Evolutionary conservation across 2,113 vertebrate genomes (phyloP), one percentile per base, ranked within the genome.

Genomic region (Dromaius novaehollandiae): DNA sequence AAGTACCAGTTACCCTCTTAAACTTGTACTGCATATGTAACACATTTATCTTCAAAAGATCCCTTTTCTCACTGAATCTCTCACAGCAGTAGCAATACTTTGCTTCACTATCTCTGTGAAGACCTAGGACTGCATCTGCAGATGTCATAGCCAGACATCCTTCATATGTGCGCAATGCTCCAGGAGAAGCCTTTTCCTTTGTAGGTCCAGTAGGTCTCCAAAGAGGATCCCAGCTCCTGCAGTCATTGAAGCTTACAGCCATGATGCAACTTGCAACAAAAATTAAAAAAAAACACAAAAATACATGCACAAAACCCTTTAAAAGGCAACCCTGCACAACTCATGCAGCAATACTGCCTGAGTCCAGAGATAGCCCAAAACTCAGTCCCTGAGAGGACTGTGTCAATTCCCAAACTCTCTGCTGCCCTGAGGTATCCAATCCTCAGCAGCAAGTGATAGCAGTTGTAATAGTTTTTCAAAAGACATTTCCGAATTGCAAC

Each of bases 131-230:
- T 93, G 25, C 30, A 8, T 21, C 40, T 70, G 81, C 38, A 82
- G 30, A 46, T 28, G 20, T 24, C 65, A 32, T 7, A 61, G 48
- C 51, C 53, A 58, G 34, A 21, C 22, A 48, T 3, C 18, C 9
- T 64, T 46, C 14, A 4, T 0, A 6, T 24, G 7, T 2, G 17
- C 24, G 25, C 46, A 60, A 5, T 0, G 0, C 5, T 32, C 44
- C 30, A 3, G 1, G 26, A 65, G 58, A 58, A 86, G 87, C 56
- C 7, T 63, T 82, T 91, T 18, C 15, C 10, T 15, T 48, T 2
- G 0, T 34, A 30, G 44, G 36, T 65, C n/a, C 24, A 36, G n/a
- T 36, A 26, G 38, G 36, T 38, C 34, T 92, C 68, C 73, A 42
- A 21, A 91, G 53, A 53, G 20, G 26, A 90, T 28, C 34, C 24